Percentiles rank a stretch among this genome's conserved stretches.
Evolutionary conservation across 2,888 invertebrate species (phyloP).

Genomic region (Tenthredo livida): DNA sequence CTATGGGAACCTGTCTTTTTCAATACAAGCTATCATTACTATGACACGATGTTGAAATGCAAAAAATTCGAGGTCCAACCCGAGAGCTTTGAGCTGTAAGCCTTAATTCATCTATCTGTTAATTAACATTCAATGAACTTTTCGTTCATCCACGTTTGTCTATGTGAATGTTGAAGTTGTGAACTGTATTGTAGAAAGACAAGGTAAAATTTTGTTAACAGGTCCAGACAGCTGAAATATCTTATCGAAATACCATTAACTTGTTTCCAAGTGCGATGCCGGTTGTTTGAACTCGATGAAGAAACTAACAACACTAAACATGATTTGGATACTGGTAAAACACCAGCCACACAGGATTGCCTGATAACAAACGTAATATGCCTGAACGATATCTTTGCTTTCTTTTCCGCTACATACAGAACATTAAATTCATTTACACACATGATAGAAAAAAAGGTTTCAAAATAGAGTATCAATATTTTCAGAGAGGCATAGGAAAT

Average conservation of each 20-base stretch:
- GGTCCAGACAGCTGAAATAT: not conserved
- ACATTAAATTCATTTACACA: not conserved
- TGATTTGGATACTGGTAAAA: not conserved
- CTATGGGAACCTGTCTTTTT: not conserved
- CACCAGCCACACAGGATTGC: conserved; percentile 1
- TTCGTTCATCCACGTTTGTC: not conserved
- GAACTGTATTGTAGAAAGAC: not conserved
- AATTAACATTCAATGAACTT: not conserved
- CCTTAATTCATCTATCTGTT: not conserved
- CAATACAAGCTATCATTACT: not conserved
- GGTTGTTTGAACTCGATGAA: not conserved
- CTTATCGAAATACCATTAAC: not conserved
- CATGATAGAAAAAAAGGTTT: not conserved
- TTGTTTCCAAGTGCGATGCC: conserved; percentile 13
- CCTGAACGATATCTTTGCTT: not conserved
- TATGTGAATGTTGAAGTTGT: not conserved
- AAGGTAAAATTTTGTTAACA: not conserved
- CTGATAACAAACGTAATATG: not conserved
- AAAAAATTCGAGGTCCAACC: not conserved
- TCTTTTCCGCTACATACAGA: not conserved
- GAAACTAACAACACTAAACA: not conserved
- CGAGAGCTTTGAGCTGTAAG: not conserved
- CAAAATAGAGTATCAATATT: not conserved
- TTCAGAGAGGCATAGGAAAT: not conserved
- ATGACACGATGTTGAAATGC: conserved; percentile 26